Evolutionary conservation across 1,140 invertebrate species (phyloP).

Genomic region (Manduca sexta): DNA sequence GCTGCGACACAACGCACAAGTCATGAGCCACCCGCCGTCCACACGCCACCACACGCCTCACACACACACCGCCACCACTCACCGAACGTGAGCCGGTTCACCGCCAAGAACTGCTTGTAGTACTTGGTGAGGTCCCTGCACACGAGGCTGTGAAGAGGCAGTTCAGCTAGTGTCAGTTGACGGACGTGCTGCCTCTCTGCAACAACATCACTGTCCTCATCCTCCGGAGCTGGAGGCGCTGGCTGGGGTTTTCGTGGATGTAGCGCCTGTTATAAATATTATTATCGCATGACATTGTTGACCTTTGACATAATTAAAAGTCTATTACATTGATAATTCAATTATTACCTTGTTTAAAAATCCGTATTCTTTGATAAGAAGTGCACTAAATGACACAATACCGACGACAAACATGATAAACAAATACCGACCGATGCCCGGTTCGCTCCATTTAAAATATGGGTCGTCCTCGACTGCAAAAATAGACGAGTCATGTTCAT

Average conservation of each 20-base stretch:
- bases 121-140: conserved; percentile 80
- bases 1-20: conserved; percentile 21
- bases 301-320: no score
- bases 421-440: conserved; percentile 72
- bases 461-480: conserved; percentile 66
- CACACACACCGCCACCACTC: conserved; percentile 9
- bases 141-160: conserved; percentile 60
- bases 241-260: conserved; percentile 23
- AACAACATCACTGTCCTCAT: conserved; percentile 69
- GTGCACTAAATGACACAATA: conserved; percentile 39
- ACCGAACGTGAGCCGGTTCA: conserved; percentile 81
- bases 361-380: conserved; percentile 70
- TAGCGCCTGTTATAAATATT: conserved; percentile 23
- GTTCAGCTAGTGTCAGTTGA: conserved; percentile 26
- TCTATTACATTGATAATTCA: not conserved
- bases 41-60: not conserved
- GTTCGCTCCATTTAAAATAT: conserved; percentile 67
- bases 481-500: conserved; percentile 2
- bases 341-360: conserved; percentile 57
- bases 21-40: no score
- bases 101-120: conserved; percentile 80
- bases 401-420: conserved; percentile 67
- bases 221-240: conserved; percentile 14
- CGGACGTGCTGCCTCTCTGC: conserved; percentile 55
- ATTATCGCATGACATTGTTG: no score